Conservation (phyloP, 2,113 vertebrate genomes). For the Ophthalmolycus amberensis region DNA sequence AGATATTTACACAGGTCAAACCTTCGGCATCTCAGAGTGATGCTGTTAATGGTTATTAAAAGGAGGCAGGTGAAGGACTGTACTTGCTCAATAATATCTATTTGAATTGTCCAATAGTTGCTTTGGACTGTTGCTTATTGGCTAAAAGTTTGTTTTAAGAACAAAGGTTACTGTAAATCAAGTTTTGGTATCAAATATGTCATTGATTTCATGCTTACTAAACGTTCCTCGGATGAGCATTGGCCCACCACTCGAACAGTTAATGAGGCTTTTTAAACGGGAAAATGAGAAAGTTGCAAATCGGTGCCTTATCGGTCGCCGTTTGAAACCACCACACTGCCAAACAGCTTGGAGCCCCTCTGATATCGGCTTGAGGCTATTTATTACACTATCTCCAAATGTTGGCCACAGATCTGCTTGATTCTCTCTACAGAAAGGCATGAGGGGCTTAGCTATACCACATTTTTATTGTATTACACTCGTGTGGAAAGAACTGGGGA, state of each 20-base stretch:
- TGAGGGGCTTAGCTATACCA: conserved; percentile 13
- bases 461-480: conserved; percentile 47
- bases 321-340: conserved; percentile 26
- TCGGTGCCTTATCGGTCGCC: conserved; percentile 23
- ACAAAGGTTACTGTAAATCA: background rate
- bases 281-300: conserved; percentile 39
- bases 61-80: background rate
- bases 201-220: background rate
- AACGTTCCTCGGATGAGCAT: background rate
- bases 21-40: background rate
- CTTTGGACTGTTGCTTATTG: background rate
- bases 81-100: background rate
- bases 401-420: conserved; percentile 6
- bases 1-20: background rate
- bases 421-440: conserved; percentile 17
- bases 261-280: conserved; percentile 41
- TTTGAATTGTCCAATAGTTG: conserved; percentile 21
- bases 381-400: conserved; percentile 25
- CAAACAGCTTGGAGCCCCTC: conserved; percentile 29
- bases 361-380: conserved; percentile 20
- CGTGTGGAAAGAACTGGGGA: conserved; percentile 17
- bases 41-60: background rate
- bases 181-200: background rate
- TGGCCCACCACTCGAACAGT: conserved; percentile 5
- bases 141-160: background rate